Evolutionary conservation across 2,797 vertebrate species (phyloP), one percentile per base, ranked within the genome.

Genomic region (Anomalospiza imberbis): DNA sequence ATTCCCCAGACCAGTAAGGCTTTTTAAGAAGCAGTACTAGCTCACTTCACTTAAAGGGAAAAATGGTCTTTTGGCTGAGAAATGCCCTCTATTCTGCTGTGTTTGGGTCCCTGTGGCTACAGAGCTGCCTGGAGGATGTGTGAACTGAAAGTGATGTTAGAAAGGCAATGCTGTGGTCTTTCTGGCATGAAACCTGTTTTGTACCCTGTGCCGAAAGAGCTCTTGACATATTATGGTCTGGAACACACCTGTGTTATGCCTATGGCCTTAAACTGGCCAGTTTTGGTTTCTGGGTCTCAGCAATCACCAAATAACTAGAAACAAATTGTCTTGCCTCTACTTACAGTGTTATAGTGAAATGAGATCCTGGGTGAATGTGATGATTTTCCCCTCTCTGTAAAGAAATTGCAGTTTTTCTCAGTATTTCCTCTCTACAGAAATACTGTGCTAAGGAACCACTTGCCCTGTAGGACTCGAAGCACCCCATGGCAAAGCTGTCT

Each of bases 221-320:
- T 1, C 21, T 29, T 62, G 31, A 24, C 8, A 20, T 60, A 44
- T 17, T 47, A 72, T 36, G 60, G 57, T 67, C 44, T 84, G 70
- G 20, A 94, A 40, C 29, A 53, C 10, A 51, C 44, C 25, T 26
- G 21, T 4, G 18, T 22, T 76, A 70, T 42, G 36, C 19, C 26
- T 60, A 13, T 21, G 29, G 42, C 32, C 40, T 62, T 19, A 68
- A 81, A 68, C 10, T 17, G 22, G 44, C 12, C 51, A 28, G 24
- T 73, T 81, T 48, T 84, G 72, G 86, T 84, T 68, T 53, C 66
- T 66, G 66, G n/a, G 54, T 78, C 42, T 90, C 71, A 62, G 29
- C 29, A 84, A 70, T 50, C 86, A 54, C 40, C 26, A 70, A 45
- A n/a, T 44, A 75, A 55, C 18, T 28, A 72, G 58, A 89, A 92